A percentile compares a stretch with the other conserved stretches of the same genome.
Evolutionary conservation across 2,888 invertebrate species (phyloP).

Genomic region (Drosophila affinis): DNA sequence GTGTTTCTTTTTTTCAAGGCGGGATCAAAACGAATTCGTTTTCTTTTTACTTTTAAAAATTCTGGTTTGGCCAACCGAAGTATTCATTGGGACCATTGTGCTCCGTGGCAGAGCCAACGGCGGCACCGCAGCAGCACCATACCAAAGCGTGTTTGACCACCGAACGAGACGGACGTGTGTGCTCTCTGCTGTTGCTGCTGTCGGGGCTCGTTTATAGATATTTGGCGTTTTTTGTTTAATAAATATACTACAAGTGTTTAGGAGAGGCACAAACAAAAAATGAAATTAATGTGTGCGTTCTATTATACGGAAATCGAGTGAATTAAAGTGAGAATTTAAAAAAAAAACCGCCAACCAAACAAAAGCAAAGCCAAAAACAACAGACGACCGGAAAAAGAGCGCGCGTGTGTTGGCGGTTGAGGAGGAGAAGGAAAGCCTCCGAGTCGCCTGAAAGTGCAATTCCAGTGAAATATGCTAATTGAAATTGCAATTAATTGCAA

Average conservation of each 20-base stretch:
- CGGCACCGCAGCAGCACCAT: slow-evolving; percentile 9
- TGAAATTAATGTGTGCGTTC: slow-evolving; percentile 28
- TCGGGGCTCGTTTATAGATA: slow-evolving; percentile 18
- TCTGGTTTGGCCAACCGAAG: too few relatives aligned
- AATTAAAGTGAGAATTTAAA: slow-evolving; percentile 15
- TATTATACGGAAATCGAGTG: slow-evolving; percentile 26
- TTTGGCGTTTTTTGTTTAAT: slow-evolving; percentile 20
- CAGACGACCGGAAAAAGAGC: slow-evolving; percentile 63
- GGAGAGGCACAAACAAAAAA: slow-evolving; percentile 23
- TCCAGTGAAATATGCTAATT: slow-evolving; percentile 41
- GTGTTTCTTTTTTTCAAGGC: too few relatives aligned
- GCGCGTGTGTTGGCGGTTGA: slow-evolving; percentile 30
- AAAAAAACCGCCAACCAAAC: slow-evolving; percentile 2
- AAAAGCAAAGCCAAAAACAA: slow-evolving; percentile 15
- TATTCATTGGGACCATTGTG: too few relatives aligned
- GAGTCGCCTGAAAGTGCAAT: slow-evolving; percentile 7
- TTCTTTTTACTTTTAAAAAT: too few relatives aligned
- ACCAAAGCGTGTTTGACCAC: slow-evolving; percentile 35
- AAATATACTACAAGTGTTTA: slow-evolving; percentile 25
- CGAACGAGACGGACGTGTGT: slow-evolving; percentile 69
- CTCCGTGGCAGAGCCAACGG: neutral
- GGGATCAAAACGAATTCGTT: too few relatives aligned
- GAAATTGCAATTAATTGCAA: slow-evolving; percentile 54
- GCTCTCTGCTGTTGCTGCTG: slow-evolving; percentile 31
- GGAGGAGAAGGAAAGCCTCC: slow-evolving; percentile 34